Evolutionary conservation across 1,140 invertebrate genomes (phyloP).

Genomic region (Manduca sexta): DNA sequence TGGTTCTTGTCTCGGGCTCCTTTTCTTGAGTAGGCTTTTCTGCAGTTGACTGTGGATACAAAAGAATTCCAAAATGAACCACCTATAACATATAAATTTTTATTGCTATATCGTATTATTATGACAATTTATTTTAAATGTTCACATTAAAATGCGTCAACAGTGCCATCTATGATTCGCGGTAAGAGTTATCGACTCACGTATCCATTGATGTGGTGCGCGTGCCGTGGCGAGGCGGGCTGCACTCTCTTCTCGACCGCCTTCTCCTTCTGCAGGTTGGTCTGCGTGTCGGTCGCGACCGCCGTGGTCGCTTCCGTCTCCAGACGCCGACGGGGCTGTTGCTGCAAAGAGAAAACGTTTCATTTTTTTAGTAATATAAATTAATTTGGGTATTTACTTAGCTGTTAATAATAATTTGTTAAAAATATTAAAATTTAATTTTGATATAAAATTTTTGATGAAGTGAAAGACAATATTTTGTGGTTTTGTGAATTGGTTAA

Average conservation of each 20-base stretch:
- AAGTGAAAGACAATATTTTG: too few species aligned
- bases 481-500: too few species aligned
- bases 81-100: neutral
- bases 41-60: constrained; percentile 39
- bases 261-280: constrained; percentile 34
- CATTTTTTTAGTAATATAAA: too few species aligned
- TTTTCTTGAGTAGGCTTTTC: constrained; percentile 50
- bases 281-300: constrained; percentile 65
- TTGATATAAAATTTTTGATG: too few species aligned
- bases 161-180: neutral
- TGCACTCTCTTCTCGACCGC: constrained; percentile 15
- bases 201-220: constrained; percentile 46
- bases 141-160: too few species aligned
- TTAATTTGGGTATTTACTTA: too few species aligned
- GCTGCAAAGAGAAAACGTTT: neutral
- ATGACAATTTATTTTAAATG: neutral
- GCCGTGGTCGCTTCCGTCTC: constrained; percentile 72
- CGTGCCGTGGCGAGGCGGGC: constrained; percentile 32
- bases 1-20: constrained; percentile 45
- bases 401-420: too few species aligned
- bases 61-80: neutral
- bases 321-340: constrained; percentile 61
- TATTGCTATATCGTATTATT: too few species aligned
- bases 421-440: too few species aligned
- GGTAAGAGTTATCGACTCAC: constrained; percentile 23